Base-by-base conservation (phyloP, 2,797 vertebrate genomes). In the Ispidina picta region DNA sequence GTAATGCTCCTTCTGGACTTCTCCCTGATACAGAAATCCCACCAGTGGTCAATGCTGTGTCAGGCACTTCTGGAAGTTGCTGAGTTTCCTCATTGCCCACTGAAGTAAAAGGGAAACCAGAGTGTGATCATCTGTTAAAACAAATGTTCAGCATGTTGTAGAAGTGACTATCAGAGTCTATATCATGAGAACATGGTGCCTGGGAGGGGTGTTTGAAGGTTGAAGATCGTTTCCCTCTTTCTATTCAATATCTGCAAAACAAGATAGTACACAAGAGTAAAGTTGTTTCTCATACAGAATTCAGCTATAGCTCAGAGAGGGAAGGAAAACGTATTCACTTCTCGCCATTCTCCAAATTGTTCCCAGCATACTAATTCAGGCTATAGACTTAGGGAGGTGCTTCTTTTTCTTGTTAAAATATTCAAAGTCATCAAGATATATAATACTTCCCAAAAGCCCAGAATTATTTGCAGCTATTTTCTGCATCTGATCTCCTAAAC, bases 341-440 rank as follows among this genome's bases (percentile, higher is more conserved):
- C 17, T 46, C 64, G 13, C 6, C 6, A 1, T 7, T 44, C 39
- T 68, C 22, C 12, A 69, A 79, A 74, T 15, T 65, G 69, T 12
- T 17, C 7, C 35, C 52, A 46, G 22, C 4, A 5, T n/a, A 63
- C 18, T 83, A 75, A 58, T 48, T 52, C 64, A 54, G 58, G 23
- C 51, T 64, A 5, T 26, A 52, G 14, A 25, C 2, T 15, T 37
- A 11, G 20, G n/a, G 10, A 80, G 19, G 29, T 41, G 6, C 48
- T 83, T 69, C 49, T 58, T 49, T 26, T 59, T 69, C 62, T 65
- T 85, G 7, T 71, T 44, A 86, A 94, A 90, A 54, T 35, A 86
- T 10, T 89, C 6, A 4, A 23, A 73, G 20, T 78, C 63, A 59
- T 55, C 14, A 26, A 60, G 31, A 77, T 23, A 48, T 52, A 69